Base-by-base conservation (phyloP, 2,888 invertebrate genomes). In the Timema podura region DNA sequence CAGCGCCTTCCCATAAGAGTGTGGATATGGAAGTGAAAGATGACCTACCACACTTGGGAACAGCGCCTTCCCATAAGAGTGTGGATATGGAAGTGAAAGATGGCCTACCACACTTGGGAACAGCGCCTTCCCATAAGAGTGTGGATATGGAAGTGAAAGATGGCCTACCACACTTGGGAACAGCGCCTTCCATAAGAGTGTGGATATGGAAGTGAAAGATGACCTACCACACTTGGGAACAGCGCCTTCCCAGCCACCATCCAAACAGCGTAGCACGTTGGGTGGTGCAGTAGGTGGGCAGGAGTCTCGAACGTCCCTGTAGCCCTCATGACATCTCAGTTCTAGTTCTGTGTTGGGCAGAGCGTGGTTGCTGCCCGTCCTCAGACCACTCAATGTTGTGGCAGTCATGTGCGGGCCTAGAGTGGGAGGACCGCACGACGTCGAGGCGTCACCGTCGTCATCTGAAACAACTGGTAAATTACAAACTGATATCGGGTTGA, bases 201-300 rank as follows among this genome's bases (percentile, higher is more conserved):
- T 2, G 30, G 30, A 3, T 30, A 30, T 30, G 30, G 30, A 30
- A 30, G 1, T 30, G 30, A 30, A 30, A 30, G 30, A 30, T 30
- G 30, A 76, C 77, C 76, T 77, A 82, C 83, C 80, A 74, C 82
- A 82, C 73, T 75, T 76, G 7, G 82, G 82, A 54, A 78, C 73
- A 44, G 74, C 74, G 59, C 82, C 83, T 64, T 78, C 75, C 83
- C 83, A 83, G 68, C 76, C 75, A 7, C 82, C 82, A 46, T 76
- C 77, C 11, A 77, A 74, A 72, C 83, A 83, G 66, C 77, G 77
- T 65, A 82, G 74, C 16, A 77, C 73, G 5, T 79, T 74, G 45
- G 78, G 75, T 68, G 78, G 77, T 16, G 77, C 74, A 5, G 79
- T 73, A 16, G 78, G 75, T 67, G 78, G 77, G 70, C 82, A 82